Percentiles rank a stretch among this genome's conserved stretches.
phyloP scores from a whole-genome alignment of 2,113 vertebrate species.

The Pedionomus torquatus region DNA sequence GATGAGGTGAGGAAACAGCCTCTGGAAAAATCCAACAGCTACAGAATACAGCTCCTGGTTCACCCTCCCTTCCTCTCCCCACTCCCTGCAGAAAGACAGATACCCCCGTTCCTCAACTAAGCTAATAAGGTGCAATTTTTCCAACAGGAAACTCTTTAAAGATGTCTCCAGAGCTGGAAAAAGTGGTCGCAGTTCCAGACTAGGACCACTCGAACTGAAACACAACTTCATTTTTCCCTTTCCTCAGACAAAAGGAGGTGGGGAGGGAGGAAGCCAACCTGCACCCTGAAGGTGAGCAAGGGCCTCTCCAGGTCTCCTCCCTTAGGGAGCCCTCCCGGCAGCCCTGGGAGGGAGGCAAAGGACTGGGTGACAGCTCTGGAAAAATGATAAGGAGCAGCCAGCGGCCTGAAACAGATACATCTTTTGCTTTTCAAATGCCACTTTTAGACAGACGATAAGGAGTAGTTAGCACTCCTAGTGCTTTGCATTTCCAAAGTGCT shows the following conservation, averaged over 20 bases:
- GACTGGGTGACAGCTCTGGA: background rate
- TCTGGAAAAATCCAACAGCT: conserved; percentile 28
- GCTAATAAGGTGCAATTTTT: conserved; percentile 70
- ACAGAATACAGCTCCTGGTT: background rate
- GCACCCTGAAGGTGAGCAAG: accelerated
- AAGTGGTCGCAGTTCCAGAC: background rate
- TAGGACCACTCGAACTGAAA: background rate
- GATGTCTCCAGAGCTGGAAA: conserved; percentile 7
- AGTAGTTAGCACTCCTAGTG: conserved; percentile 47
- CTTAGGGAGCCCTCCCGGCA: background rate
- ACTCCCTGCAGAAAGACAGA: background rate
- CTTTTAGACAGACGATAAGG: conserved; percentile 32
- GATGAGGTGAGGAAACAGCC: background rate
- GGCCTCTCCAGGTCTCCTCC: background rate
- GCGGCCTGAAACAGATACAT: background rate
- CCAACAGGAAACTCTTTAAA: background rate
- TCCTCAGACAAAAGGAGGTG: background rate
- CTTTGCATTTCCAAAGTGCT: conserved; percentile 65
- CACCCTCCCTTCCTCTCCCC: background rate
- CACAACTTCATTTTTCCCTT: background rate
- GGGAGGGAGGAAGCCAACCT: background rate
- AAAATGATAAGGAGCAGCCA: conserved; percentile 1
- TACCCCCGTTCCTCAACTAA: background rate
- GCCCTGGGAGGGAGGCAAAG: background rate
- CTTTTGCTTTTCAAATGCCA: conserved; percentile 48